Conservation (phyloP, 2,797 vertebrate species). For the Masticophis lateralis region DNA sequence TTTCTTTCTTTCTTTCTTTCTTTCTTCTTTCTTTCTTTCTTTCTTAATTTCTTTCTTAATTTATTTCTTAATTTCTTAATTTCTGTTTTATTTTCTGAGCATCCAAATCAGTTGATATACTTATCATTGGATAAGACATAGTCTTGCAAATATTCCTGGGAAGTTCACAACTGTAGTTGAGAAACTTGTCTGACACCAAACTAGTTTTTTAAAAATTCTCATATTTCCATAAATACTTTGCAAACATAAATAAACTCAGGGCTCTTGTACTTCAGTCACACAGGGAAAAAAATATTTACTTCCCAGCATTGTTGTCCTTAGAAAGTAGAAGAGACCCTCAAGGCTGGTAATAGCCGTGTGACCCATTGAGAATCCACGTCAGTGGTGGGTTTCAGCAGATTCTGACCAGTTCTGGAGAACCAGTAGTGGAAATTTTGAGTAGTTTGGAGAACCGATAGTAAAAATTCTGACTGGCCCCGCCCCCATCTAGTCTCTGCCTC, state of each 20-base stretch:
- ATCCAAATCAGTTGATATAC: not conserved
- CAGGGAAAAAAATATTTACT: not conserved
- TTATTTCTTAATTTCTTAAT: not conserved
- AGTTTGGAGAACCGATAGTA: too few relatives aligned
- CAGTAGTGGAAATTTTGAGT: too few relatives aligned
- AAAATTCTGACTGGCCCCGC: too few relatives aligned
- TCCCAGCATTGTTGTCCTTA: not conserved
- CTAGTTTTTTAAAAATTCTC: not conserved
- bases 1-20: conserved; percentile 7
- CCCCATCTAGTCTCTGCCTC: too few relatives aligned
- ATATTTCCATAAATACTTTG: not conserved
- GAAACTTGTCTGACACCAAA: not conserved
- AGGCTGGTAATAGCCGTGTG: not conserved
- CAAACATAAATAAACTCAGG: not conserved
- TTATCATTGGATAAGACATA: not conserved
- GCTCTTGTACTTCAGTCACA: not conserved
- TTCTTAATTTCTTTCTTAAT: not conserved
- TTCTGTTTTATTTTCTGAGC: conserved; percentile 18
- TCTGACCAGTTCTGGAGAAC: too few relatives aligned
- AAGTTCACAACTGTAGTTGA: not conserved
- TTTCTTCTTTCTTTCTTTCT: not conserved
- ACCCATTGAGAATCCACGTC: not conserved
- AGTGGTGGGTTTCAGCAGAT: too few relatives aligned
- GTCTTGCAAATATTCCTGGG: not conserved
- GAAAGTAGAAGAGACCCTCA: not conserved